Base-by-base conservation (phyloP, 2,797 vertebrate genomes). In the Telmatherina bonti region DNA sequence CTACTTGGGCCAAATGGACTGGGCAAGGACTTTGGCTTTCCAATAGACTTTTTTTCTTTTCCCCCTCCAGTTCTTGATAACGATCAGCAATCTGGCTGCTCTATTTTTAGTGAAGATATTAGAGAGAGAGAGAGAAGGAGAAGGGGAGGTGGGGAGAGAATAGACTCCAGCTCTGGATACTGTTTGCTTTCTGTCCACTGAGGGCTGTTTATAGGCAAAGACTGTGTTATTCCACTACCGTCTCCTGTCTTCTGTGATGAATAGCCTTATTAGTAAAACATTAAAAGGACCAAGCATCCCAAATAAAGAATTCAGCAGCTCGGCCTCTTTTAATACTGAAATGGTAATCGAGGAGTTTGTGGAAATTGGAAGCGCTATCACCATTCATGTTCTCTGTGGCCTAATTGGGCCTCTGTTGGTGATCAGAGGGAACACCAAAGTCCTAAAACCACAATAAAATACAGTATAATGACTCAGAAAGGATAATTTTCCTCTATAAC, bases 11-110 rank as follows among this genome's bases (percentile, higher is more conserved):
- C 27, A 64, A 71, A 81, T 66, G 70, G 54, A 75, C 82, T 3
- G 31, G 58, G 67, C 59, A 49, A 85, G 74, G 70, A 73, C 81
- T 62, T 74, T 51, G 29, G 41, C 49, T 84, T 58, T 84, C 74
- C 61, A 65, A 62, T 47, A 66, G 16, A 59, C 62, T 15, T 45
- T 56, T 16, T 27, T n/a, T 61, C 76, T 61, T 45, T 83, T 49
- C 51, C 41, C 59, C 73, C 67, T 82, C 49, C 69, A 71, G 61
- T 78, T 83, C 65, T 78, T 13, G 81, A 91, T 91, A 89, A 87
- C 81, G 79, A 92, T 92, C 89, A 84, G 81, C 88, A 85, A 86
- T 88, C 84, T 75, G 76, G 70, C 75, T 71, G 76, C 62, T 82
- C 88, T 90, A 88, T 90, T 89, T 89, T 85, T 79, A 86, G 83